These are phyloP conservation scores for Cichladusa arquata DNA, from an alignment of 2,113 vertebrate genomes.

Conservation along the genomic window DNA sequence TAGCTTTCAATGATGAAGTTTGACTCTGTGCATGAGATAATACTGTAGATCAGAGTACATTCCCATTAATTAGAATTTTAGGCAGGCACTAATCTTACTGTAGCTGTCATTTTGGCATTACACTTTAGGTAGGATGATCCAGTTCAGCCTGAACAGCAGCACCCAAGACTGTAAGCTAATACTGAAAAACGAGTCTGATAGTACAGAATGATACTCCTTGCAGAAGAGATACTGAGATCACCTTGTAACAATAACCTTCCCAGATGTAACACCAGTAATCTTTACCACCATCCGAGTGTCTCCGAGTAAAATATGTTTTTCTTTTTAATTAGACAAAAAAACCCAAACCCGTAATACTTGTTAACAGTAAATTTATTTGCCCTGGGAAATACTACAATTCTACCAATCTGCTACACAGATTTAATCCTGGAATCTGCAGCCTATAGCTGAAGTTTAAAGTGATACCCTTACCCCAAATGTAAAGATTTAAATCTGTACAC, in stretches of 20 bases:
- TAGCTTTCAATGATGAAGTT: fast-evolving
- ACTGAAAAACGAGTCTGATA: background rate
- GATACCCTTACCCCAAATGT: background rate
- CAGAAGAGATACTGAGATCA: background rate
- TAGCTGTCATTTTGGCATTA: background rate
- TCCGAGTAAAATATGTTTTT: background rate
- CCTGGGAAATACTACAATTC: background rate
- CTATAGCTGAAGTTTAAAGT: background rate
- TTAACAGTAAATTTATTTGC: constrained; percentile 15
- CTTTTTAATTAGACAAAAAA: background rate
- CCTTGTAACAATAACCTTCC: background rate
- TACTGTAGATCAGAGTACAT: background rate
- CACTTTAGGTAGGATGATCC: background rate
- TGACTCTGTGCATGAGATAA: background rate
- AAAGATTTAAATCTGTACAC: background rate
- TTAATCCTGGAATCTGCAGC: background rate
- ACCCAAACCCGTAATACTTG: background rate
- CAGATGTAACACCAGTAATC: fast-evolving
- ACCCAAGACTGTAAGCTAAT: background rate
- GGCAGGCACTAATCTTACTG: background rate
- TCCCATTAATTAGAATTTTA: background rate
- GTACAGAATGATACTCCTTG: background rate
- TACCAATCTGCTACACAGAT: background rate
- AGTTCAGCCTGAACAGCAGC: background rate
- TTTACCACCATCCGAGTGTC: background rate